A percentile compares a stretch with the other conserved stretches of the same genome.
Conservation (phyloP, 2,888 invertebrate species). For the Eupsilia transversa region DNA sequence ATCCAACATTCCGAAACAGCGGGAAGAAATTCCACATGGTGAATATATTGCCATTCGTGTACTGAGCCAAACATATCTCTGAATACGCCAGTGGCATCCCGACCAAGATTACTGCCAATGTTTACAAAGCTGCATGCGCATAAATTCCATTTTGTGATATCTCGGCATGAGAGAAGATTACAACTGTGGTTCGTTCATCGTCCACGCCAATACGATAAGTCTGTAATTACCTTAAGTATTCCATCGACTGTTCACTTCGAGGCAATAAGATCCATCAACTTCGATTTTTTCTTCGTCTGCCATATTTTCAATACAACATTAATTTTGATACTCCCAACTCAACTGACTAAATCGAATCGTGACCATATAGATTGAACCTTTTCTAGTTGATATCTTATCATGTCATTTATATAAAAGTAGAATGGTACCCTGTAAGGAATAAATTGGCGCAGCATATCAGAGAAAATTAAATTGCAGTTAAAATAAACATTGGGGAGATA, state of each 20-base stretch:
- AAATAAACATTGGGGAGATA: slow-evolving; percentile 84
- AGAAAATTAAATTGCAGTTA: slow-evolving; percentile 82
- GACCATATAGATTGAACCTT: slow-evolving; percentile 66
- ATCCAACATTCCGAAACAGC: slow-evolving; percentile 80
- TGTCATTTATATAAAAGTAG: slow-evolving; percentile 35
- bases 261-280: slow-evolving; percentile 69
- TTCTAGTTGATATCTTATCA: slow-evolving; percentile 35
- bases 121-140: slow-evolving; percentile 72
- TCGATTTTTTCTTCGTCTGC: slow-evolving; percentile 54
- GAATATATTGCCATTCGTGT: slow-evolving; percentile 80
- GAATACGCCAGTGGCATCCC: slow-evolving; percentile 85
- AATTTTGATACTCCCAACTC: slow-evolving; percentile 37
- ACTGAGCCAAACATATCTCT: slow-evolving; percentile 85
- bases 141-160: slow-evolving; percentile 82
- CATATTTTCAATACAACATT: slow-evolving; percentile 46
- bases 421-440: slow-evolving; percentile 45
- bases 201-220: slow-evolving; percentile 82
- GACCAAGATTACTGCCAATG: slow-evolving; percentile 76
- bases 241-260: slow-evolving; percentile 76
- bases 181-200: slow-evolving; percentile 82
- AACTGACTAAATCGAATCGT: slow-evolving; percentile 23
- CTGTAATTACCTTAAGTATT: slow-evolving; percentile 78
- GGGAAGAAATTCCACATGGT: slow-evolving; percentile 85
- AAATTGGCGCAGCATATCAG: slow-evolving; percentile 70
- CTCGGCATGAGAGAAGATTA: slow-evolving; percentile 75